Base-by-base conservation (phyloP, 1,140 invertebrate species). In the Neodiprion fabricii region DNA sequence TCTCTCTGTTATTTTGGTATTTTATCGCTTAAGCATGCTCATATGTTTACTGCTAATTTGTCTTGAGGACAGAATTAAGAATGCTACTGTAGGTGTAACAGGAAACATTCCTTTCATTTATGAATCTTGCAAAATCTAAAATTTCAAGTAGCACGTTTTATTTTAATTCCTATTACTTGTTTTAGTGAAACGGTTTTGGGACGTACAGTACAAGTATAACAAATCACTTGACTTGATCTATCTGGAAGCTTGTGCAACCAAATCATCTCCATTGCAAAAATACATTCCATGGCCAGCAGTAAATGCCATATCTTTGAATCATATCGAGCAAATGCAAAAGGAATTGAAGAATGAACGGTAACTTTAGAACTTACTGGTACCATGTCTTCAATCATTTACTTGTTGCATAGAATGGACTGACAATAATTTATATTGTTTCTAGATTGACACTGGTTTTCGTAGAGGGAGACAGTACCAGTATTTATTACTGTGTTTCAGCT, bases 391-490 rank as follows among this genome's bases (percentile, higher is more conserved):
- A 40, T 65, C 47, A 65, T 48, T 71, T 47, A 23, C 66, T 17
- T 40, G 3, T 67, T 67, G 73, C 49, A 47, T 49, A 69, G 28
- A 40, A 40, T 40, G 28, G 28, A 40, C 14, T 47, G 2, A 61
- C 23, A 67, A 68, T 21, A 9, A 70, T 67, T 23, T 72, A 65
- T 66, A 65, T 14, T 70, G 72, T 50, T 76, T 81, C 71, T 77
- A 89, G 88, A 72, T 76, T 89, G 28, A 86, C 82, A 70, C 80
- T 89, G 47, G 85, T 86, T 70, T 83, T 89, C 40, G 87, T 87
- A 79, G 83, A 84, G 47, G 82, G 81, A 4, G 86, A 89, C 40
- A 84, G 84, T 40, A 85, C 80, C 68, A 84, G 83, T 12, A 81
- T 89, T 28, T 84, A 83, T 67, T 88, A 89, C 50, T 86, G 81